phyloP scores from a whole-genome alignment of 2,113 vertebrate genomes.

The Vulpes ferrilata region DNA sequence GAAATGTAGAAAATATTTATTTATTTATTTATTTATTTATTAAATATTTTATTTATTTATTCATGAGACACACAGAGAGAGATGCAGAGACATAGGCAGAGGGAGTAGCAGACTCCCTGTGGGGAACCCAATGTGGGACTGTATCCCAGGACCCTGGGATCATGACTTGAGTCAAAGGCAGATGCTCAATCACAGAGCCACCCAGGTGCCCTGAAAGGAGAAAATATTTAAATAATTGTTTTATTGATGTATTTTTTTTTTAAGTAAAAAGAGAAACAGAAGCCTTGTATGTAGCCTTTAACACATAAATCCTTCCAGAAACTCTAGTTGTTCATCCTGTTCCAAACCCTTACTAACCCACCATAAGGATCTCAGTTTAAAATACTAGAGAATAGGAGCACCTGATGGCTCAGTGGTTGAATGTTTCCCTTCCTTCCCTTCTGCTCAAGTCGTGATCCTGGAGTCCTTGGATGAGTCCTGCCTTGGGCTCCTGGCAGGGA shows the following conservation, averaged over 20 bases:
- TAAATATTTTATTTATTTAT: neutral
- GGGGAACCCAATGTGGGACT: neutral
- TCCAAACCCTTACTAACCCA: neutral
- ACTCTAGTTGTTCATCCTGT: neutral
- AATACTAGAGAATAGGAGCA: neutral
- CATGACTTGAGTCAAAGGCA: neutral
- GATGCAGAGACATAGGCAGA: neutral
- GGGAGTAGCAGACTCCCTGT: neutral
- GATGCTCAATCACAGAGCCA: neutral
- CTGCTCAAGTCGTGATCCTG: no score
- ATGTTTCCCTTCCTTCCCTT: no score
- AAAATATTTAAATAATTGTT: slow-evolving; percentile 38
- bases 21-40: neutral
- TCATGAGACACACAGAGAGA: neutral
- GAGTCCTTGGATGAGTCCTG: no score
- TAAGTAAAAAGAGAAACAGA: slow-evolving; percentile 34
- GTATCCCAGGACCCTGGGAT: neutral
- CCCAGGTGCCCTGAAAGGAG: neutral
- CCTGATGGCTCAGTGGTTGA: no score
- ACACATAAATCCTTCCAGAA: neutral
- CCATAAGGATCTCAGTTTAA: neutral
- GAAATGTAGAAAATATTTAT: slow-evolving; percentile 31
- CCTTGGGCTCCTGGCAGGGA: no score
- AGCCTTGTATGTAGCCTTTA: neutral
- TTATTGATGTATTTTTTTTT: neutral